Evolutionary conservation across 2,888 invertebrate genomes (phyloP), one percentile per base, ranked within the genome.

Genomic region (Ecdyonurus torrentis): DNA sequence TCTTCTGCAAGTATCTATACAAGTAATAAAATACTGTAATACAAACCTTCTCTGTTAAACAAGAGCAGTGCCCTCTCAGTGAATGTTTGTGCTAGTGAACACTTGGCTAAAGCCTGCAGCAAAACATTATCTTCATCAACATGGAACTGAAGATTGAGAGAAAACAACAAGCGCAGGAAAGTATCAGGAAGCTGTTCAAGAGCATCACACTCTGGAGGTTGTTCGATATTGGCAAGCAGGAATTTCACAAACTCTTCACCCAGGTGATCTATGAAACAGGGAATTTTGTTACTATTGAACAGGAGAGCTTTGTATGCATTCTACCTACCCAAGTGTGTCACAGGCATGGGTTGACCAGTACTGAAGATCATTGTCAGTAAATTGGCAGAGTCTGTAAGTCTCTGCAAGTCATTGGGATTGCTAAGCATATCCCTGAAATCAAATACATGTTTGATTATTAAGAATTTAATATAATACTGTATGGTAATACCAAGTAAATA

Each of bases 221-320:
- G 79, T 74, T 95, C 95, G 65, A 94, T 88, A 65, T 87, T 79
- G 67, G 89, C 85, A 61, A 95, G 77, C 0, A 95, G 77, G 71
- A 91, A 91, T 61, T 82, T 78, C 10, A 93, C 79, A 74, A 95
- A 95, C 64, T 86, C 84, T 15, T 82, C 78, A 59, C 91, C 91
- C n/a, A 95, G 77, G 76, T 89, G 86, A 71, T 92, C 93, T 91
- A 77, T n/a, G n/a, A n/a, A n/a, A n/a, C n/a, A n/a, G n/a, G n/a
- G n/a, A n/a, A n/a, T n/a, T n/a, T n/a, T n/a, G n/a, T n/a, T n/a
- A n/a, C n/a, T n/a, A n/a, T n/a, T n/a, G n/a, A n/a, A n/a, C n/a
- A n/a, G n/a, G n/a, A n/a, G n/a, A 37, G 15, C 15, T 37, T 37
- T 37, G 37, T 37, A 10, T 37, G 5, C 37, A 37, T 10, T 37